Conservation (phyloP, 2,113 vertebrate genomes). For the Hyla sarda region DNA sequence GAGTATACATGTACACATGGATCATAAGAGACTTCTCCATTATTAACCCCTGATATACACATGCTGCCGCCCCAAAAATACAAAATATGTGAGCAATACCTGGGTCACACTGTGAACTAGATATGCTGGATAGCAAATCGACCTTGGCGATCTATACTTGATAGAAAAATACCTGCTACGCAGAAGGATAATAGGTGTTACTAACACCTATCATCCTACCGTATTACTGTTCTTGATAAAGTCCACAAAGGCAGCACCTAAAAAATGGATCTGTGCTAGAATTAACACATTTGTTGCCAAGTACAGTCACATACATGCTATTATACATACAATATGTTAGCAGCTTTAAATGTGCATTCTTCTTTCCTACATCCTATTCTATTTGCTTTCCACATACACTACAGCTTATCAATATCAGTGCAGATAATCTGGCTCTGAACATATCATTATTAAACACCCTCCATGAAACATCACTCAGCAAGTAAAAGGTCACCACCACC, state of each 20-base stretch:
- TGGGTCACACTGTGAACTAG: too few species aligned
- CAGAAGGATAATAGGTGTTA: too few species aligned
- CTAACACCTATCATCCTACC: too few species aligned
- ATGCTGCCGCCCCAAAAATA: too few species aligned
- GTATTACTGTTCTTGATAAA: too few species aligned
- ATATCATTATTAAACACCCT: neutral
- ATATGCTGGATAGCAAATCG: neutral
- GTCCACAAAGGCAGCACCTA: neutral
- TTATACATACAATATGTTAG: neutral
- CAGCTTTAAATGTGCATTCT: neutral
- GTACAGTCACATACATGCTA: neutral
- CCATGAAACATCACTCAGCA: neutral
- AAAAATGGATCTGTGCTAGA: neutral
- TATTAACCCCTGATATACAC: too few species aligned
- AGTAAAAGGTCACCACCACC: neutral
- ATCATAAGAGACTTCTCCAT: too few species aligned
- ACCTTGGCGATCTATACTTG: too few species aligned
- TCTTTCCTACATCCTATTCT: neutral
- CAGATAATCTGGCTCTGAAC: neutral
- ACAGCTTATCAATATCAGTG: neutral
- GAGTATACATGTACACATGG: too few species aligned
- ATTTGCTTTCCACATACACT: neutral
- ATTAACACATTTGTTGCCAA: neutral
- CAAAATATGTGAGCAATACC: too few species aligned
- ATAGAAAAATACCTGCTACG: too few species aligned